Conservation (phyloP, 2,113 vertebrate genomes). For the Phrynosoma platyrhinos region DNA sequence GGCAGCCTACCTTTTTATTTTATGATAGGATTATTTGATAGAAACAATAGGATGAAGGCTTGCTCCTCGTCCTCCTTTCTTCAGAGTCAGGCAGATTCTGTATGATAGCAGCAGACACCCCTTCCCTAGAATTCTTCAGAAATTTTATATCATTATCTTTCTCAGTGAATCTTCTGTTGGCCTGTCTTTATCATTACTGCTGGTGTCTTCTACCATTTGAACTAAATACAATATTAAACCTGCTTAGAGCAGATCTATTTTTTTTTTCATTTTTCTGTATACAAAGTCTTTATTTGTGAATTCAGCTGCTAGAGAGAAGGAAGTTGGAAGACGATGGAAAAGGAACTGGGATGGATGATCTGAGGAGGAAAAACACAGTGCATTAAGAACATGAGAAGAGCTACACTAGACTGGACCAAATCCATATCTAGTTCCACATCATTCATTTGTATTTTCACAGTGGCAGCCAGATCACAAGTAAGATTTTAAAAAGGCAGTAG, state of each 20-base stretch:
- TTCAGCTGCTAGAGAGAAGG: not conserved
- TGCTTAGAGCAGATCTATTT: no score
- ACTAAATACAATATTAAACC: no score
- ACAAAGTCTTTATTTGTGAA: not conserved
- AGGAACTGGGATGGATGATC: not conserved
- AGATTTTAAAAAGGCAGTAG: no score
- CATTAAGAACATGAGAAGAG: not conserved
- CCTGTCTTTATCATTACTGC: not conserved
- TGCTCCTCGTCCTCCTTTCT: not conserved
- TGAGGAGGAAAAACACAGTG: not conserved
- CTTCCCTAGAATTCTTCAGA: not conserved
- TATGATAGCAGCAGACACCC: not conserved
- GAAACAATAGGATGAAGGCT: not conserved
- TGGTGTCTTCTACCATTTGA: not conserved
- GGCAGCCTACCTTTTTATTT: not conserved
- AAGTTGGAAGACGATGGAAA: not conserved
- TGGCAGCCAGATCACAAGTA: not conserved
- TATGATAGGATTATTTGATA: not conserved
- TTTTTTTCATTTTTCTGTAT: no score
- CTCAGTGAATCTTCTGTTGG: not conserved
- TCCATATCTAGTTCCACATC: not conserved
- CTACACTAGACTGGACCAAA: not conserved
- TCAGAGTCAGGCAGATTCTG: not conserved
- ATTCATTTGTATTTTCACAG: not conserved
- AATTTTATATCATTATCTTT: not conserved